Evolutionary conservation across 2,888 invertebrate species (phyloP).

Genomic region (Sericinus montela): DNA sequence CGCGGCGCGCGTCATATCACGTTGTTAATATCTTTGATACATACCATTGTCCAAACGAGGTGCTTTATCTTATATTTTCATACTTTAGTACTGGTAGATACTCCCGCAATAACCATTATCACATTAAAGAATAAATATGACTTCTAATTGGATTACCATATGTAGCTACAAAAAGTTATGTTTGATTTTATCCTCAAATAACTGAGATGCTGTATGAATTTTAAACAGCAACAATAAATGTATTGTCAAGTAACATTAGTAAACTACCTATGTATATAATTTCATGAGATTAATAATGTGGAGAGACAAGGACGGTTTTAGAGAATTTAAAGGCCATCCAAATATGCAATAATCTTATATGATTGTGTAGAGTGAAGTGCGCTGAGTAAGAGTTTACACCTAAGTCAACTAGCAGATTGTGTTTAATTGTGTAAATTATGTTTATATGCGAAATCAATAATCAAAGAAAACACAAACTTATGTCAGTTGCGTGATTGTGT

Average conservation of each 20-base stretch:
- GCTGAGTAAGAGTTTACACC: slow-evolving; percentile 66
- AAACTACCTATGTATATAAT: slow-evolving; percentile 72
- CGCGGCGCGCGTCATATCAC: slow-evolving; percentile 74
- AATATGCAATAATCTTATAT: slow-evolving; percentile 74
- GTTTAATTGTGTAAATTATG: slow-evolving; percentile 79
- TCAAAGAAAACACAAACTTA: slow-evolving; percentile 69
- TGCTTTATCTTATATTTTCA: slow-evolving; percentile 80
- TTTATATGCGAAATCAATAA: slow-evolving; percentile 76
- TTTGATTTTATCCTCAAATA: slow-evolving; percentile 51
- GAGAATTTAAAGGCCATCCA: slow-evolving; percentile 73
- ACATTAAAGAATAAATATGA: slow-evolving; percentile 47
- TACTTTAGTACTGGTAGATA: slow-evolving; percentile 80
- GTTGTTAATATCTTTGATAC: slow-evolving; percentile 79
- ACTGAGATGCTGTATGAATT: slow-evolving; percentile 43
- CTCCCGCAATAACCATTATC: slow-evolving; percentile 72
- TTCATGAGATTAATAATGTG: slow-evolving; percentile 73
- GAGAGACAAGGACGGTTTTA: slow-evolving; percentile 64
- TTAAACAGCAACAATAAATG: slow-evolving; percentile 45
- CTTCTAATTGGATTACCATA: slow-evolving; percentile 44
- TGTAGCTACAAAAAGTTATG: slow-evolving; percentile 48
- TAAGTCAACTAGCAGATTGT: slow-evolving; percentile 73
- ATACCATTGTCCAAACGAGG: slow-evolving; percentile 80
- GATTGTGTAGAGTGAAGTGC: slow-evolving; percentile 73
- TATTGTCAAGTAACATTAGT: slow-evolving; percentile 75
- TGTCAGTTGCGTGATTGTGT: slow-evolving; percentile 83